These are phyloP conservation scores for Chrosomus eos DNA, from an alignment of 2,797 vertebrate genomes.

Conservation along the genomic window DNA sequence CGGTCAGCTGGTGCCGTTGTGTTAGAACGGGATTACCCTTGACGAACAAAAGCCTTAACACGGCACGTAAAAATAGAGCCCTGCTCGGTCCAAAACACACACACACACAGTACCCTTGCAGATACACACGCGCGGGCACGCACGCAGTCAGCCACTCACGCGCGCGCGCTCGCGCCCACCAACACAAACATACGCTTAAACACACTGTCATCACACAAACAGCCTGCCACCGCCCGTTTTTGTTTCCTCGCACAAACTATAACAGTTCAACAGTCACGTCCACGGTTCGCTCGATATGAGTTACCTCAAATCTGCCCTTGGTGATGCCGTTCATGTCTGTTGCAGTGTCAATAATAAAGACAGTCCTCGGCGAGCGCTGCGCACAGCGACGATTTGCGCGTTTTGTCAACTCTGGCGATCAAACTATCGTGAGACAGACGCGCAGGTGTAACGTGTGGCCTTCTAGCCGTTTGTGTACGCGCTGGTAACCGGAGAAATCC, in stretches of 20 bases:
- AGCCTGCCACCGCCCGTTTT: slow-evolving; percentile 50
- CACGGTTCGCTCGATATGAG: slow-evolving; percentile 64
- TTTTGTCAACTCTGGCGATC: slow-evolving; percentile 67
- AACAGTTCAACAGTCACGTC: slow-evolving; percentile 62
- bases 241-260: slow-evolving; percentile 42
- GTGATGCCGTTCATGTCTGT: slow-evolving; percentile 86
- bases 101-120: slow-evolving; percentile 22
- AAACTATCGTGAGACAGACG: slow-evolving; percentile 39
- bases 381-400: slow-evolving; percentile 67
- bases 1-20: slow-evolving; percentile 72
- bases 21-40: slow-evolving; percentile 77
- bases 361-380: slow-evolving; percentile 59
- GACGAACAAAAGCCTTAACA: slow-evolving; percentile 72
- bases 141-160: slow-evolving; percentile 31
- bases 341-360: slow-evolving; percentile 67
- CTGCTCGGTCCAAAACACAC: slow-evolving; percentile 45
- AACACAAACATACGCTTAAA: slow-evolving; percentile 53
- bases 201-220: slow-evolving; percentile 42
- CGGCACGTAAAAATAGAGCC: slow-evolving; percentile 69
- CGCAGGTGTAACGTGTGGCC: slow-evolving; percentile 66
- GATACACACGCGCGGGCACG: slow-evolving; percentile 51
- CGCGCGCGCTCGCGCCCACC: slow-evolving; percentile 37
- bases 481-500: slow-evolving; percentile 67
- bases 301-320: slow-evolving; percentile 86
- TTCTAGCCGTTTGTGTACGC: slow-evolving; percentile 71